phyloP scores from a whole-genome alignment of 2,888 invertebrate species.

The Blastobasis lacticolella region DNA sequence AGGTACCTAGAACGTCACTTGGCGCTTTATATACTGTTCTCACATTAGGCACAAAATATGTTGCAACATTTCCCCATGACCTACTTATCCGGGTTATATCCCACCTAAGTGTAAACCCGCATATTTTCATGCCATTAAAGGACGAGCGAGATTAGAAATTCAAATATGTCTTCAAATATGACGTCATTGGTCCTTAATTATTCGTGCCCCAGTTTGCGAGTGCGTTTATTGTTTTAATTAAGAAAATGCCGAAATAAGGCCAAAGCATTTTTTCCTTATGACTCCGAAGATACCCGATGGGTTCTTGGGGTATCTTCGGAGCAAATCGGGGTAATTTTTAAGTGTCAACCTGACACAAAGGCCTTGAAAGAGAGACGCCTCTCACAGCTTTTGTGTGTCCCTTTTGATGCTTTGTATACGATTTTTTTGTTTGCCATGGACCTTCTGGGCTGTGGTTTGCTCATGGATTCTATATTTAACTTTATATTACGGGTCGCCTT shows the following conservation, averaged over 20 bases:
- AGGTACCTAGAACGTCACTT: too few species aligned
- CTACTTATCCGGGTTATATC: too few species aligned
- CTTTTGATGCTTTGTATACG: too few species aligned
- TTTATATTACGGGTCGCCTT: too few species aligned
- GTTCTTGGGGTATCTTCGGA: neutral
- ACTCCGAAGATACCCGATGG: constrained; percentile 1
- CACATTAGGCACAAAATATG: too few species aligned
- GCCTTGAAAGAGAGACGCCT: too few species aligned
- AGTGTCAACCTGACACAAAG: neutral
- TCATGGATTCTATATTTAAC: too few species aligned
- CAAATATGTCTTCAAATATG: constrained; percentile 17
- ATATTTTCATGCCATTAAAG: constrained; percentile 19
- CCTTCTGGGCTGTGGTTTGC: too few species aligned
- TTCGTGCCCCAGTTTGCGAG: constrained; percentile 6
- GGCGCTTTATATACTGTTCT: too few species aligned
- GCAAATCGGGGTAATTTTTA: constrained; percentile 2
- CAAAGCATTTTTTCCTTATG: constrained; percentile 7
- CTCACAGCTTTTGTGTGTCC: too few species aligned
- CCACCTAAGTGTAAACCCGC: neutral
- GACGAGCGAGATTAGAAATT: constrained; percentile 22
- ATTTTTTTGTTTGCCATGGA: too few species aligned
- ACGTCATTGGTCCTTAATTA: constrained; percentile 12
- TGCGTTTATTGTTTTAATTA: constrained; percentile 21
- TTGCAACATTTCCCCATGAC: too few species aligned
- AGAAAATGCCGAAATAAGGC: constrained; percentile 4